Percentiles rank a stretch among this genome's conserved stretches.
phyloP scores from a whole-genome alignment of 2,797 vertebrate genomes.

The Macropodus opercularis region DNA sequence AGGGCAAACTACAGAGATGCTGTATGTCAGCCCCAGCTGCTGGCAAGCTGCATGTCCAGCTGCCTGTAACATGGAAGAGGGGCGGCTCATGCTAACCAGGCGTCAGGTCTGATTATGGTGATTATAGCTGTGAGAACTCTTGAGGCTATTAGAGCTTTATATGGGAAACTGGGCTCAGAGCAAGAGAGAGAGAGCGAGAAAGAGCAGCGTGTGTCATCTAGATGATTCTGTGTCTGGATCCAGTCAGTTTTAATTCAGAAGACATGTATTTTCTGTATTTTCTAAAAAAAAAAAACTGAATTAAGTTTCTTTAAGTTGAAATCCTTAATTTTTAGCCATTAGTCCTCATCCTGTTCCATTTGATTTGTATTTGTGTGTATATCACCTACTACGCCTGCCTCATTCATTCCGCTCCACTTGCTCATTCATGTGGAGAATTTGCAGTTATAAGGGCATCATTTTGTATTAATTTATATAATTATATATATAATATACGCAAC shows the following conservation, averaged over 20 bases:
- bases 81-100: conserved; percentile 85
- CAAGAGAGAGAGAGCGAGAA: conserved; percentile 2
- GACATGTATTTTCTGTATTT: too few species aligned
- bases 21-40: conserved; percentile 53
- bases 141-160: conserved; percentile 73
- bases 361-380: too few species aligned
- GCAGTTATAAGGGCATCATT: too few species aligned
- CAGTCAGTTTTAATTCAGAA: conserved; percentile 1
- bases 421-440: too few species aligned
- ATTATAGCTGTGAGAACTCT: conserved; percentile 82
- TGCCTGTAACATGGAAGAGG: conserved; percentile 76
- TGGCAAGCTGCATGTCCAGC: conserved; percentile 76
- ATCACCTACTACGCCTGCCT: too few species aligned
- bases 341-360: too few species aligned
- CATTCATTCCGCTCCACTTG: too few species aligned
- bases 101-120: conserved; percentile 88
- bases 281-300: too few species aligned
- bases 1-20: conserved; percentile 12
- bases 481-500: too few species aligned
- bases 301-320: too few species aligned
- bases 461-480: too few species aligned
- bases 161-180: conserved; percentile 38
- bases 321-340: too few species aligned
- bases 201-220: conserved; percentile 5
- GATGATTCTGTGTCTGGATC: conserved; percentile 9